These are phyloP conservation scores for Pteronotus mesoamericanus DNA, from an alignment of 2,797 vertebrate species.

Conservation along the genomic window DNA sequence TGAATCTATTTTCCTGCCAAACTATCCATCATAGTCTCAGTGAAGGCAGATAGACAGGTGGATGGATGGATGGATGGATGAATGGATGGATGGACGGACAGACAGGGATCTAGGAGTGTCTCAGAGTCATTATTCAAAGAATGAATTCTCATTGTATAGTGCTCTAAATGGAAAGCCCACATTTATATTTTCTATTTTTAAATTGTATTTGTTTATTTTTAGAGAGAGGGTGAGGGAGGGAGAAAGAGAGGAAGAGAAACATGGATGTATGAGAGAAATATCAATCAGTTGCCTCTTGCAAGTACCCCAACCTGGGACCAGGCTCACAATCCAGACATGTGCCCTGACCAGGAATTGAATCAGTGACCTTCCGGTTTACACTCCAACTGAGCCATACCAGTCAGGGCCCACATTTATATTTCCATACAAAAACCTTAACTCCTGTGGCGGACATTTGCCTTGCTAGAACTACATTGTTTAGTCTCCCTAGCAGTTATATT, in stretches of 20 bases:
- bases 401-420: neutral
- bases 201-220: neutral
- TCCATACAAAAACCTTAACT: neutral
- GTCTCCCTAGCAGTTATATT: neutral
- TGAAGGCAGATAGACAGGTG: neutral
- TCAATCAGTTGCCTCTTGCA: neutral
- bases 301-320: neutral
- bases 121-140: neutral
- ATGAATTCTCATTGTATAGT: neutral
- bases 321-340: neutral
- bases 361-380: neutral
- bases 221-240: neutral
- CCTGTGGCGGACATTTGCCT: neutral
- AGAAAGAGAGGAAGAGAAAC: neutral
- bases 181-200: neutral
- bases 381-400: neutral
- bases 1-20: neutral
- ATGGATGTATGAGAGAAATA: neutral
- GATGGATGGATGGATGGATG: neutral
- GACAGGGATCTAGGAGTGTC: neutral
- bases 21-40: neutral
- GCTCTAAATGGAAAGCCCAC: neutral
- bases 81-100: neutral
- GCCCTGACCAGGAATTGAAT: neutral
- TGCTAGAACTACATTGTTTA: neutral